A percentile compares a stretch with the other conserved stretches of the same genome.
Evolutionary conservation across 2,797 vertebrate species (phyloP).

Genomic region (Buceros bicornis): DNA sequence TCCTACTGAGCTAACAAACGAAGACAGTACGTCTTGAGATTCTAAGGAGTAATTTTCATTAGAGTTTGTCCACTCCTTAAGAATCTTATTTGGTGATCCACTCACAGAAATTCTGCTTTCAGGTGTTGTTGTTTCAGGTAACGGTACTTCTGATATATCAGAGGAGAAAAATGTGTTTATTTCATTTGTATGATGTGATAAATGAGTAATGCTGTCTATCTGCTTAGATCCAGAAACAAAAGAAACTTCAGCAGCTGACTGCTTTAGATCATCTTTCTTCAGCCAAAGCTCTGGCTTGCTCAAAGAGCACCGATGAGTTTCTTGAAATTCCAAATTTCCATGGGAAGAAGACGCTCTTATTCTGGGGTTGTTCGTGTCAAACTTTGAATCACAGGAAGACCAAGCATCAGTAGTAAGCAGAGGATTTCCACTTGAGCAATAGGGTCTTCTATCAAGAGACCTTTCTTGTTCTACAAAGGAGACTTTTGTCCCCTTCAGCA

Average conservation of each 20-base stretch:
- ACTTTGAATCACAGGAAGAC: slow-evolving; percentile 83
- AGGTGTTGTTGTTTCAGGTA: slow-evolving; percentile 64
- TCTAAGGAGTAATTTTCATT: slow-evolving; percentile 5
- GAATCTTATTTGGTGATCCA: background rate
- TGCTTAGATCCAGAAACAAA: slow-evolving; percentile 57
- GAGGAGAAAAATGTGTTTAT: slow-evolving; percentile 39
- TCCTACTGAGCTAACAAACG: slow-evolving; percentile 50
- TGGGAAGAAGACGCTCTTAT: slow-evolving; percentile 63
- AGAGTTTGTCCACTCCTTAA: background rate
- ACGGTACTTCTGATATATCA: slow-evolving; percentile 43
- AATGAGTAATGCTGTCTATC: slow-evolving; percentile 22
- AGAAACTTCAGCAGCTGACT: slow-evolving; percentile 63
- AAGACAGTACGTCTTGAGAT: background rate
- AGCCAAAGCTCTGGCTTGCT: slow-evolving; percentile 47
- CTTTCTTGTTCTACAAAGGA: slow-evolving; percentile 45
- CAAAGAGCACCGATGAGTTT: background rate
- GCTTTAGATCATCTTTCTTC: slow-evolving; percentile 66
- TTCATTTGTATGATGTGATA: background rate
- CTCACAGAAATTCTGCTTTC: background rate
- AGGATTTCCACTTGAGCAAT: slow-evolving; percentile 58
- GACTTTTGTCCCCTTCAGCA: slow-evolving; percentile 55
- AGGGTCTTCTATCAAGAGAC: slow-evolving; percentile 48
- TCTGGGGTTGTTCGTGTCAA: slow-evolving; percentile 68
- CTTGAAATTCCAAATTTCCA: slow-evolving; percentile 58
- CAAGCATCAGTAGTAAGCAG: slow-evolving; percentile 81